These are phyloP conservation scores for Chaunax sp. DNA, from an alignment of 2,797 vertebrate species.

Conservation along the genomic window DNA sequence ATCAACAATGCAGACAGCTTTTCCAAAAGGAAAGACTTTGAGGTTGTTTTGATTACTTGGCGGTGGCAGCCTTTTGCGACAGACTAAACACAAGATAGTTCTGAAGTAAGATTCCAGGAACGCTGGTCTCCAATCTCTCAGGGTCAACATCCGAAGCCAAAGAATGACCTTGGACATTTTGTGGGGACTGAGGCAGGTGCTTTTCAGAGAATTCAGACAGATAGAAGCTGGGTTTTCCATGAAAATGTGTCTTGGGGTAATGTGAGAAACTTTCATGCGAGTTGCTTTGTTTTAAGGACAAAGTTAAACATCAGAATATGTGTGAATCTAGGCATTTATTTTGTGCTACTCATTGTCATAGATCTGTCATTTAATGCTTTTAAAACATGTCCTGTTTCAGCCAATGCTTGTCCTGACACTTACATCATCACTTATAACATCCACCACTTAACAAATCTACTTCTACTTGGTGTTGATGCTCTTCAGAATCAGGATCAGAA, in stretches of 20 bases:
- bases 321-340: neutral
- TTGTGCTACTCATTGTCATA: too few species aligned
- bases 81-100: conserved; percentile 83
- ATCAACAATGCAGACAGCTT: conserved; percentile 58
- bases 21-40: conserved; percentile 65
- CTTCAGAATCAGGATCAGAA: too few species aligned
- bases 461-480: too few species aligned
- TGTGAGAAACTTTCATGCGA: conserved; percentile 36
- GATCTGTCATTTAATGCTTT: neutral
- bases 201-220: conserved; percentile 33
- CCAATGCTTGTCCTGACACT: neutral
- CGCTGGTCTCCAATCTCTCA: conserved; percentile 35
- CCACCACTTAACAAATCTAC: too few species aligned
- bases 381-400: neutral
- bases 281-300: conserved; percentile 7
- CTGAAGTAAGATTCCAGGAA: conserved; percentile 64
- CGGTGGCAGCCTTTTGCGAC: conserved; percentile 58
- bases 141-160: conserved; percentile 65
- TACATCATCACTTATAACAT: too few species aligned
- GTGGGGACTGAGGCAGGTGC: conserved; percentile 63
- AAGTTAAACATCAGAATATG: conserved; percentile 9
- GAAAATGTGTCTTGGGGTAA: conserved; percentile 33
- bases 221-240: conserved; percentile 11
- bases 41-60: conserved; percentile 77
- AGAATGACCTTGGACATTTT: conserved; percentile 59